These are phyloP conservation scores for Ephestia elutella DNA, from an alignment of 1,140 invertebrate genomes.

Conservation along the genomic window DNA sequence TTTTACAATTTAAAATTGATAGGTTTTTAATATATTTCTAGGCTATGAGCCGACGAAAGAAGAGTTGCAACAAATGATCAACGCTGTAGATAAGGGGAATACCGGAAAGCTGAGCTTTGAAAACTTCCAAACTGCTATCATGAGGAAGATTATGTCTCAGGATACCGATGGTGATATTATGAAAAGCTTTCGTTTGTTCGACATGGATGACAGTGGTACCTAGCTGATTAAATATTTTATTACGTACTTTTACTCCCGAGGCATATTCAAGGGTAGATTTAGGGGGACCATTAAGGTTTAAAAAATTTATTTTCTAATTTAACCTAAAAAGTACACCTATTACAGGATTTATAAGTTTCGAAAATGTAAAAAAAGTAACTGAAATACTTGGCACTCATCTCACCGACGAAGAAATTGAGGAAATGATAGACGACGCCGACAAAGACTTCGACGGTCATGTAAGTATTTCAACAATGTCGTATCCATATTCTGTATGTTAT, in stretches of 20 bases:
- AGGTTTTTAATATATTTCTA: too few relatives aligned
- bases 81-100: conserved; percentile 50
- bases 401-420: conserved; percentile 67
- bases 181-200: conserved; percentile 63
- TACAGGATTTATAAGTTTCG: conserved; percentile 57
- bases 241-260: too few relatives aligned
- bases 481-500: too few relatives aligned
- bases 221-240: too few relatives aligned
- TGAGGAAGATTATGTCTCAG: conserved; percentile 58
- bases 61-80: conserved; percentile 58
- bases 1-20: too few relatives aligned
- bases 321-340: too few relatives aligned
- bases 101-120: conserved; percentile 63
- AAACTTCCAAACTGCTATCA: conserved; percentile 62
- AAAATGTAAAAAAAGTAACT: conserved; percentile 56
- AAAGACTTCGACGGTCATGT: conserved; percentile 63
- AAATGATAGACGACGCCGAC: conserved; percentile 69
- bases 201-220: conserved; percentile 51
- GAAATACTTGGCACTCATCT: conserved; percentile 49
- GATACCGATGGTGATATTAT: conserved; percentile 61
- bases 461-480: too few relatives aligned
- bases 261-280: too few relatives aligned
- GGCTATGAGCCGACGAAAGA: conserved; percentile 65
- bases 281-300: too few relatives aligned
- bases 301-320: too few relatives aligned